Percentiles rank a stretch among this genome's conserved stretches.
Conservation (phyloP, 37 sponge, comb jelly and placozoan species). For the Haliclona indistincta region DNA sequence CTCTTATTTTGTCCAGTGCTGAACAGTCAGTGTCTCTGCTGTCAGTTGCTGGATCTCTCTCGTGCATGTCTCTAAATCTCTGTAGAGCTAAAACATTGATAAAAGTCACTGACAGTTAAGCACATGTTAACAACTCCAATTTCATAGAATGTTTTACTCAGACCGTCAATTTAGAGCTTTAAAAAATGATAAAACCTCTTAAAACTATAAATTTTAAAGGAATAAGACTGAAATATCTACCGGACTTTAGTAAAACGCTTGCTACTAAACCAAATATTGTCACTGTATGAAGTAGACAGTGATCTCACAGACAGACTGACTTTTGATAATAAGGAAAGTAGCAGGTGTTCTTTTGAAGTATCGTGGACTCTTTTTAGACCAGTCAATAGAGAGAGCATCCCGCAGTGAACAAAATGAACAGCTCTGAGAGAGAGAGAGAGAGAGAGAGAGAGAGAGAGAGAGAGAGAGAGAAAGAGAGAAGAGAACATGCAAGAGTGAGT, state of each 20-base stretch:
- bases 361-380: conserved; percentile 42
- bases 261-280: no score
- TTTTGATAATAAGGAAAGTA: conserved; percentile 58
- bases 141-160: background rate
- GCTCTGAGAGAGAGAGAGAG: conserved; percentile 5
- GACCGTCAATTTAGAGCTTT: background rate
- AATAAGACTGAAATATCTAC: no score
- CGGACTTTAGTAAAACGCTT: no score
- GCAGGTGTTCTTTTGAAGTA: conserved; percentile 54
- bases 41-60: conserved; percentile 6
- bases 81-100: conserved; percentile 51
- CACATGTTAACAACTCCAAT: background rate
- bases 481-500: background rate
- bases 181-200: no score
- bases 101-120: no score
- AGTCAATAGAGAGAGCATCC: conserved; percentile 34
- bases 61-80: conserved; percentile 46
- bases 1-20: conserved; percentile 11
- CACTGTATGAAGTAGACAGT: background rate
- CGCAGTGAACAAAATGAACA: conserved; percentile 49
- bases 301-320: conserved; percentile 19
- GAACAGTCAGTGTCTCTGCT: conserved; percentile 13
- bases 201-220: no score
- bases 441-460: no score
- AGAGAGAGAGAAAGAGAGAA: background rate